Evolutionary conservation across 2,797 vertebrate genomes (phyloP).

Genomic region (Leptodactylus fallax): DNA sequence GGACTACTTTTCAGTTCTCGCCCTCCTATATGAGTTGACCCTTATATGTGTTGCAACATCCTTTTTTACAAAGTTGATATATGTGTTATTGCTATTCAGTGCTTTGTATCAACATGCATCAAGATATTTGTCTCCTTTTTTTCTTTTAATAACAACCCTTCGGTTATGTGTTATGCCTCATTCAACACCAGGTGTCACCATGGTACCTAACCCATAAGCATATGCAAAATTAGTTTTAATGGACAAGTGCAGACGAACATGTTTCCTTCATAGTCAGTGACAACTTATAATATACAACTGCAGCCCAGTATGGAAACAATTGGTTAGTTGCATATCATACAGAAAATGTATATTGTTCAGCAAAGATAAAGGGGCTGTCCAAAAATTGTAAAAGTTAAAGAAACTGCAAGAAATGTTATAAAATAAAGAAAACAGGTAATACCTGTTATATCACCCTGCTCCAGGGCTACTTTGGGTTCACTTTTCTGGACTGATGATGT

Average conservation of each 20-base stretch:
- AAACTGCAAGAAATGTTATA: too few species aligned
- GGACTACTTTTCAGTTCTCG: too few species aligned
- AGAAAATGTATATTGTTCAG: conserved; percentile 4
- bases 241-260: background rate
- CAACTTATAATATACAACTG: background rate
- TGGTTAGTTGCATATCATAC: background rate
- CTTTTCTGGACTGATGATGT: too few species aligned
- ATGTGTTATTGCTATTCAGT: background rate
- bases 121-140: background rate
- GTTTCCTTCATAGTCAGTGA: background rate
- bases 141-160: background rate
- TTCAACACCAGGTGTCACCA: conserved; percentile 53
- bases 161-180: background rate
- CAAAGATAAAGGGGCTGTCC: too few species aligned
- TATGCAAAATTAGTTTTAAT: background rate
- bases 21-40: background rate
- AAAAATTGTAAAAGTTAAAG: too few species aligned
- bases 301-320: background rate
- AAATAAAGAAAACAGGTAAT: too few species aligned
- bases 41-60: background rate
- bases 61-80: background rate
- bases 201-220: conserved; percentile 38
- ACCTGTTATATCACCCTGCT: too few species aligned
- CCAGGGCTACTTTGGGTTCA: too few species aligned
- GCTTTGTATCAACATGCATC: background rate